Evolutionary conservation across 2,888 invertebrate species (phyloP).

Genomic region (Ennomos erosarius): DNA sequence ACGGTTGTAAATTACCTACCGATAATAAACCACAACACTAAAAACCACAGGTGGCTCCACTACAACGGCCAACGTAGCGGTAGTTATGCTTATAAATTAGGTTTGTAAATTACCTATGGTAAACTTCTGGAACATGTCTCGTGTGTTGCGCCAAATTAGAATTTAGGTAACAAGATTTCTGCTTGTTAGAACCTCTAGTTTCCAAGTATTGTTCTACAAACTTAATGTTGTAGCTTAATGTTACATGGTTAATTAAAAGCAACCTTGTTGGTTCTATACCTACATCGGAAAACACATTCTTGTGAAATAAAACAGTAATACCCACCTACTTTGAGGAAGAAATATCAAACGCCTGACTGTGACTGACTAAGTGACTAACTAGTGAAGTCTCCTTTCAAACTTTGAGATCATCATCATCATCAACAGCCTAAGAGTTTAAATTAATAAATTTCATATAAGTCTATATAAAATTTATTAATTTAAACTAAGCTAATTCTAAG

Average conservation of each 20-base stretch:
- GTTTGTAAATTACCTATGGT: slow-evolving; percentile 12
- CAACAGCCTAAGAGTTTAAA: no score
- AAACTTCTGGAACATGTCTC: slow-evolving; percentile 22
- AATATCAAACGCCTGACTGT: no score
- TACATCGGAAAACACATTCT: no score
- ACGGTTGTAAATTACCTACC: no score
- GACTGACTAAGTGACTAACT: no score
- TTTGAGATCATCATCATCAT: no score
- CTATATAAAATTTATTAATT: no score
- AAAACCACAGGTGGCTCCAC: slow-evolving; percentile 8
- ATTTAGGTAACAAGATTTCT: slow-evolving; percentile 17
- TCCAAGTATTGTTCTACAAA: slow-evolving; percentile 7
- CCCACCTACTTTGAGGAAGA: no score
- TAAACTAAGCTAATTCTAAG: no score
- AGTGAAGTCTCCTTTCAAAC: no score
- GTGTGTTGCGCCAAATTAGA: slow-evolving; percentile 15
- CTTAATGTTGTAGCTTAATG: background rate
- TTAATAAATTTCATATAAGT: no score
- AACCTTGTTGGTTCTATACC: background rate
- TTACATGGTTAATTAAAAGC: slow-evolving; percentile 14
- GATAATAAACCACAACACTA: slow-evolving; percentile 2
- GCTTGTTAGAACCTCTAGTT: slow-evolving; percentile 4
- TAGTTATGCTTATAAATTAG: slow-evolving; percentile 26
- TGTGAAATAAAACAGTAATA: no score
- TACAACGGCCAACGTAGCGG: slow-evolving; percentile 19